Conservation (phyloP, 2,113 vertebrate genomes). For the Dromaius novaehollandiae region DNA sequence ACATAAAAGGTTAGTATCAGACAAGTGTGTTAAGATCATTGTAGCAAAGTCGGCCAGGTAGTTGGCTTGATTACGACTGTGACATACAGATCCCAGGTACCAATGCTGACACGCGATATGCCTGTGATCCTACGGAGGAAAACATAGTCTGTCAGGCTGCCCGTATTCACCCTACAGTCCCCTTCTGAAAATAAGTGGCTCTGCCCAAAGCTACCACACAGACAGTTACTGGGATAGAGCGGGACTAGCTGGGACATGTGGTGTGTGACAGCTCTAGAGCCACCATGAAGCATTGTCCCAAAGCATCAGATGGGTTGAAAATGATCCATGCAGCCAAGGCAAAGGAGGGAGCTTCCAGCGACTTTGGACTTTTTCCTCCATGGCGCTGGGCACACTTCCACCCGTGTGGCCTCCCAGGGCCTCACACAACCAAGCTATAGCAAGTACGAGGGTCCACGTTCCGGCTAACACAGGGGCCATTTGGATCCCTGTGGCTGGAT, state of each 20-base stretch:
- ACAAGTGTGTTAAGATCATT: not conserved
- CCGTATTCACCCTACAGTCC: not conserved
- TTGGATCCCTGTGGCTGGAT: not conserved
- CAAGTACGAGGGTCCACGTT: not conserved
- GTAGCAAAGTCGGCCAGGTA: not conserved
- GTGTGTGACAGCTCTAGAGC: no score
- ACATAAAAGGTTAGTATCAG: not conserved
- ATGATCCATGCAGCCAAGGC: not conserved
- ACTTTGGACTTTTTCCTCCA: not conserved
- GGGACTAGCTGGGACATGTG: not conserved
- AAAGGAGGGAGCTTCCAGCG: not conserved
- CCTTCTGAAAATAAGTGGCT: not conserved
- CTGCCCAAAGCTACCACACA: not conserved
- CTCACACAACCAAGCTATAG: no score
- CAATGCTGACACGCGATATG: not conserved
- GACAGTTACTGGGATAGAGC: not conserved
- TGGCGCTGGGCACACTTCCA: not conserved
- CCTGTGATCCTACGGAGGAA: not conserved
- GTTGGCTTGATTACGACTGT: not conserved
- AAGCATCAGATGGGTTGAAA: not conserved
- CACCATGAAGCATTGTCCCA: not conserved
- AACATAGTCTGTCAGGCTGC: not conserved
- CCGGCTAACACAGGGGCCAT: not conserved
- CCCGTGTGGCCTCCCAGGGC: not conserved
- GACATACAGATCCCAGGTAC: not conserved